A percentile compares a stretch with the other conserved stretches of the same genome.
phyloP scores from a whole-genome alignment of 2,797 vertebrate species.

The Falco novaeseelandiae region DNA sequence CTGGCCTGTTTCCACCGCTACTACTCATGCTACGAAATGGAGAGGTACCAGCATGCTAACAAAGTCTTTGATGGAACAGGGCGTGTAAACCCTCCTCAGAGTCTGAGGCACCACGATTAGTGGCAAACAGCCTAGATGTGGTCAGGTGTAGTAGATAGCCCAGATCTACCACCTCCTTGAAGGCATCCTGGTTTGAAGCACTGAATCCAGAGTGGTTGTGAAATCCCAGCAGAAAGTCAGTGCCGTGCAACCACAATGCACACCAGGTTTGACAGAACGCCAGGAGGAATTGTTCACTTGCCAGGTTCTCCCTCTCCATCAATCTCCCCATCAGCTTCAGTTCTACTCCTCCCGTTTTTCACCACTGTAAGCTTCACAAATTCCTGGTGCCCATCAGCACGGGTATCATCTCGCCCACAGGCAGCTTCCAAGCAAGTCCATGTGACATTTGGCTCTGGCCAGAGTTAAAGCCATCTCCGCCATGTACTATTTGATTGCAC shows the following conservation, averaged over 20 bases:
- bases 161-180: neutral
- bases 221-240: neutral
- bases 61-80: neutral
- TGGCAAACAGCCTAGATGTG: neutral
- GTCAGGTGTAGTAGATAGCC: neutral
- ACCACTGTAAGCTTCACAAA: neutral
- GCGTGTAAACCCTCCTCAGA: neutral
- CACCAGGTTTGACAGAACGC: neutral
- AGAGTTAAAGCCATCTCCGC: slow-evolving; percentile 48
- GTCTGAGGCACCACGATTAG: neutral
- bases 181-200: neutral
- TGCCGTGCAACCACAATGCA: rapidly evolving
- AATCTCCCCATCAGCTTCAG: neutral
- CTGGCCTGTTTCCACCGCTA: neutral
- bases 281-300: neutral
- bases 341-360: neutral
- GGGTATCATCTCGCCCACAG: neutral
- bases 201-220: rapidly evolving
- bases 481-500: slow-evolving; percentile 64
- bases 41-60: neutral
- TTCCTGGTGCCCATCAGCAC: neutral
- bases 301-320: neutral
- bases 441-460: slow-evolving; percentile 52
- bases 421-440: slow-evolving; percentile 11
- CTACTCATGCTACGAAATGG: neutral